Conservation (phyloP, 2,888 invertebrate species). For the Synergus itoensis region DNA sequence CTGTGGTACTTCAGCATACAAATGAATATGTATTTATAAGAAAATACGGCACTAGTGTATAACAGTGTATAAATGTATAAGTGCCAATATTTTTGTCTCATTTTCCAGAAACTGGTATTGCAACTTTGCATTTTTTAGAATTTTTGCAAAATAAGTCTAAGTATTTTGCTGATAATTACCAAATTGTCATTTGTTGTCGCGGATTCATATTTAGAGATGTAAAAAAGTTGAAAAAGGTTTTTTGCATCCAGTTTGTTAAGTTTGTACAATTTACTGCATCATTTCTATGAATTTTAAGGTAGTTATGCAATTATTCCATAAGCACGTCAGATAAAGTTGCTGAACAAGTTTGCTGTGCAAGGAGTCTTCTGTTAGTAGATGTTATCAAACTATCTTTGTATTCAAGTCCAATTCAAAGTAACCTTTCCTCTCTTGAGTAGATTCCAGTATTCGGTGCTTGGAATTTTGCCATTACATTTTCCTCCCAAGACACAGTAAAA, state of each 20-base stretch:
- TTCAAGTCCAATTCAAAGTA: neutral
- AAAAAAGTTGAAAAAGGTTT: too few species aligned
- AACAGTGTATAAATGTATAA: neutral
- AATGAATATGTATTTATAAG: conserved; percentile 20
- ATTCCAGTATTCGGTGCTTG: neutral
- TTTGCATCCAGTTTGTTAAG: too few species aligned
- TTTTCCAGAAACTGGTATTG: neutral
- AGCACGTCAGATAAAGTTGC: neutral
- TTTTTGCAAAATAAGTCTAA: neutral
- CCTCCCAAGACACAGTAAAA: neutral
- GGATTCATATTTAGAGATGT: too few species aligned
- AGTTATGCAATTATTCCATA: neutral
- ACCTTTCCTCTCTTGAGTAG: neutral
- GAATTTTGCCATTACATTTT: neutral
- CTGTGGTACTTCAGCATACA: neutral
- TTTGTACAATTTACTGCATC: too few species aligned
- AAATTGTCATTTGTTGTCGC: too few species aligned
- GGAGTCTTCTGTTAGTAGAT: neutral
- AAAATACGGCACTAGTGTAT: neutral
- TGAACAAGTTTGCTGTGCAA: neutral
- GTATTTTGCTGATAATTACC: too few species aligned
- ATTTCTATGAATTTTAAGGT: too few species aligned
- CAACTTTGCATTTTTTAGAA: neutral
- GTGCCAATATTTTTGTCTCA: neutral
- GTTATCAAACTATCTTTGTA: neutral